Conservation (phyloP, 2,888 invertebrate genomes). For the Polyommatus icarus region DNA sequence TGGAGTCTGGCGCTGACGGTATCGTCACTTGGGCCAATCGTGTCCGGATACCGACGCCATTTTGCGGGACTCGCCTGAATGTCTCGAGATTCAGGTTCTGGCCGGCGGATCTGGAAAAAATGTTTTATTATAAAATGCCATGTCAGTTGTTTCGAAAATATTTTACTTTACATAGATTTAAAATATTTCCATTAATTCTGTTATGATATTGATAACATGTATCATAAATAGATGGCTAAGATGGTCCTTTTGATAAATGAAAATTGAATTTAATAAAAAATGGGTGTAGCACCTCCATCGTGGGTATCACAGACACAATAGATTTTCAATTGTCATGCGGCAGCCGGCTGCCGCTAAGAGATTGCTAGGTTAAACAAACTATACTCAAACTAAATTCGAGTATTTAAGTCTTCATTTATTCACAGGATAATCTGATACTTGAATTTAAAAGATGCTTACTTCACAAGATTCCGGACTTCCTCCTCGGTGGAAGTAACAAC, state of each 20-base stretch:
- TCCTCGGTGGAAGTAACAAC: slow-evolving; percentile 90
- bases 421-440: neutral
- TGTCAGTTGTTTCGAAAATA: too few relatives aligned
- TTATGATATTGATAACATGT: too few relatives aligned
- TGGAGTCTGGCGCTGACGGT: slow-evolving; percentile 60
- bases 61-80: slow-evolving; percentile 81
- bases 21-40: slow-evolving; percentile 58
- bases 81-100: slow-evolving; percentile 86
- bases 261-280: too few relatives aligned
- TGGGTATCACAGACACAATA: too few relatives aligned
- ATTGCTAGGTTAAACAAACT: too few relatives aligned
- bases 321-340: too few relatives aligned
- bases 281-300: too few relatives aligned
- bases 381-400: neutral
- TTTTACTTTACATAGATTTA: too few relatives aligned
- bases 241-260: too few relatives aligned
- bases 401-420: neutral
- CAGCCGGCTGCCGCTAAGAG: too few relatives aligned
- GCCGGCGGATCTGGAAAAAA: slow-evolving; percentile 83
- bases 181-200: too few relatives aligned
- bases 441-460: slow-evolving; percentile 73
- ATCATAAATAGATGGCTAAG: too few relatives aligned
- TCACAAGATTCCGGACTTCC: slow-evolving; percentile 83
- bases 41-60: slow-evolving; percentile 60
- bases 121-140: neutral